These are phyloP conservation scores for Chydorus sphaericus DNA, from an alignment of 2,888 invertebrate genomes.

Conservation along the genomic window DNA sequence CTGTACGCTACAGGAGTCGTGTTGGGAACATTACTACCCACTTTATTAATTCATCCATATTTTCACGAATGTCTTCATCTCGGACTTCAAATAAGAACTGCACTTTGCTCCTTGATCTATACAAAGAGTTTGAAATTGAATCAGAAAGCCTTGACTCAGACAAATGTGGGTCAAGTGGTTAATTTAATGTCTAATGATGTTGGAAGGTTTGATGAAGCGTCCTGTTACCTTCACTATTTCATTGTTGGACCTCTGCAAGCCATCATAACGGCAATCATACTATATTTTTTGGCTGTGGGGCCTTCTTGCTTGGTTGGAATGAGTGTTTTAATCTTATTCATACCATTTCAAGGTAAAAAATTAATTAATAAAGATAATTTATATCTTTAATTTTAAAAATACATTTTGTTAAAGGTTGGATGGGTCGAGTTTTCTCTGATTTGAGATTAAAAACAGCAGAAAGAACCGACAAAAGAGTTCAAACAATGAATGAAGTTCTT, in stretches of 20 bases:
- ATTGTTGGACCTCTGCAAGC: slow-evolving; percentile 67
- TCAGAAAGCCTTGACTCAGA: slow-evolving; percentile 67
- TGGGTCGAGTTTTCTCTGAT: slow-evolving; percentile 28
- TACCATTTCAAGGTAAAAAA: slow-evolving; percentile 66
- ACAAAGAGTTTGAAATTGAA: slow-evolving; percentile 43
- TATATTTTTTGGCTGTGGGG: slow-evolving; percentile 61
- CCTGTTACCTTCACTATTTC: slow-evolving; percentile 26
- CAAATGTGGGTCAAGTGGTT: slow-evolving; percentile 81
- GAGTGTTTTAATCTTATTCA: slow-evolving; percentile 54
- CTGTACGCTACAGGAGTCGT: slow-evolving; percentile 58
- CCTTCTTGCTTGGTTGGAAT: slow-evolving; percentile 59
- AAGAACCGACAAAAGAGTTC: slow-evolving; percentile 35
- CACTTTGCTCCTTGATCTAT: slow-evolving; percentile 67
- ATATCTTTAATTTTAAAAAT: too few species aligned
- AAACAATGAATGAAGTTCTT: slow-evolving; percentile 38
- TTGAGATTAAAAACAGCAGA: slow-evolving; percentile 32
- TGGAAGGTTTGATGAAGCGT: slow-evolving; percentile 75
- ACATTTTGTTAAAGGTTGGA: slow-evolving; percentile 21
- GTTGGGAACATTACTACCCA: slow-evolving; percentile 54
- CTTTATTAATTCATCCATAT: slow-evolving; percentile 72
- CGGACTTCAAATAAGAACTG: slow-evolving; percentile 69
- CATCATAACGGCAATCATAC: slow-evolving; percentile 58
- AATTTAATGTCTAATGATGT: slow-evolving; percentile 94
- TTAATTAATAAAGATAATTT: too few species aligned
- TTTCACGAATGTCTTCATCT: slow-evolving; percentile 57